phyloP scores from a whole-genome alignment of 2,113 vertebrate genomes.

The Malaclemys terrapin region DNA sequence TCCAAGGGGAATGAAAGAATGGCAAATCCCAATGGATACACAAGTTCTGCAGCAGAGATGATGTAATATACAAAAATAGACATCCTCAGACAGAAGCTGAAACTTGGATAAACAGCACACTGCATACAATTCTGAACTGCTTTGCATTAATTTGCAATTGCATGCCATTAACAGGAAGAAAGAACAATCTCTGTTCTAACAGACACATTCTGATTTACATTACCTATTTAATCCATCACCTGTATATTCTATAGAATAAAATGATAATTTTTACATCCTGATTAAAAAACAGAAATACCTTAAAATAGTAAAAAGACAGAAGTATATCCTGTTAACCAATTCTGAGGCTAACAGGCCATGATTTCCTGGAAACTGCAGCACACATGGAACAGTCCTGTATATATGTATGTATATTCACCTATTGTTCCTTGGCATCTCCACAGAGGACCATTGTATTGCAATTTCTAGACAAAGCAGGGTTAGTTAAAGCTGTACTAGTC shows the following conservation, averaged over 20 bases:
- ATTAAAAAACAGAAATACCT: slow-evolving; percentile 44
- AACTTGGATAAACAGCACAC: slow-evolving; percentile 78
- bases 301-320: neutral
- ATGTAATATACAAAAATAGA: slow-evolving; percentile 84
- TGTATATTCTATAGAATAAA: neutral
- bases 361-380: neutral
- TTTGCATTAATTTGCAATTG: slow-evolving; percentile 70
- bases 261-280: neutral
- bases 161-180: slow-evolving; percentile 59
- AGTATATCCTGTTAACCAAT: neutral
- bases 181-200: slow-evolving; percentile 24
- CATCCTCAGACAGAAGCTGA: slow-evolving; percentile 76
- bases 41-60: slow-evolving; percentile 76
- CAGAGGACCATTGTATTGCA: slow-evolving; percentile 1
- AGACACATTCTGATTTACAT: slow-evolving; percentile 37
- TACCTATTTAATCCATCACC: slow-evolving; percentile 8
- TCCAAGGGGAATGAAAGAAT: slow-evolving; percentile 76
- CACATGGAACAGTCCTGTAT: neutral
- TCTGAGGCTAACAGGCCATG: neutral
- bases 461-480: neutral
- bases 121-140: slow-evolving; percentile 66
- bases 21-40: slow-evolving; percentile 78
- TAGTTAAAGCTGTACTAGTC: neutral
- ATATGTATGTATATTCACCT: neutral
- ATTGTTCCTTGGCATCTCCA: slow-evolving; percentile 11